Base-by-base conservation (phyloP, 2,888 invertebrate genomes). In the Drosophila fungiperda region DNA sequence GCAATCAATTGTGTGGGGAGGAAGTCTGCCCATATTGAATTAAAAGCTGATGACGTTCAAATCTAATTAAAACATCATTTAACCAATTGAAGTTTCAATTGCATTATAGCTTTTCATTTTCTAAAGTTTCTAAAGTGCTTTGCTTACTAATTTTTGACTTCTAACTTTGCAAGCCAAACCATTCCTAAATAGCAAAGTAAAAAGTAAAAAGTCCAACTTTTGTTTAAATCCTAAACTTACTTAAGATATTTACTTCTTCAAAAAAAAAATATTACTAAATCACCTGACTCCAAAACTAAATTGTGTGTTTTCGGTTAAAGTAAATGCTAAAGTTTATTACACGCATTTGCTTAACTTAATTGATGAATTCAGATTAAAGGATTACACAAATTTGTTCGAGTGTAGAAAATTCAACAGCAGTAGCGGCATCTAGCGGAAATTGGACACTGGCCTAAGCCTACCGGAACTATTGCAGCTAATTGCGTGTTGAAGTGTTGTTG, bases 371-470 rank as follows among this genome's bases (percentile, higher is more conserved):
- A 45, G 45, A 45, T 23, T 26, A 45, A 45, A 4, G 45, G 23
- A 45, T 45, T 23, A 15, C 15, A 23, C 15, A 45, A 45, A 23
- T 23, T 45, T 15, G 45, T 45, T 23, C 45, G 23, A 23, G 45
- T 45, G 45, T 23, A 8, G 45, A 23, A 23, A 45, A 45, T 23
- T 45, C 23, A 15, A 45, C 8, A 23, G 45, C 8, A 15, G 45
- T 23, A 15, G 15, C 45, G 42, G 53, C 76, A 68, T 53, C 73
- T 77, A 76, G 32, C 58, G 76, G 52, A 11, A 57, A 57, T 55
- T 29, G 45, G 42, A 26, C 26, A 68, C 26, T 52, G 62, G 20
- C 38, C 26, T 45, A 50, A 33, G 12, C 33, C 36, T 36, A 45
- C 50, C 38, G 63, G 52, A 49, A 45, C 54, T 36, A 26, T 42